phyloP scores from a whole-genome alignment of 2,888 invertebrate genomes.

The Pegoplata infirma region DNA sequence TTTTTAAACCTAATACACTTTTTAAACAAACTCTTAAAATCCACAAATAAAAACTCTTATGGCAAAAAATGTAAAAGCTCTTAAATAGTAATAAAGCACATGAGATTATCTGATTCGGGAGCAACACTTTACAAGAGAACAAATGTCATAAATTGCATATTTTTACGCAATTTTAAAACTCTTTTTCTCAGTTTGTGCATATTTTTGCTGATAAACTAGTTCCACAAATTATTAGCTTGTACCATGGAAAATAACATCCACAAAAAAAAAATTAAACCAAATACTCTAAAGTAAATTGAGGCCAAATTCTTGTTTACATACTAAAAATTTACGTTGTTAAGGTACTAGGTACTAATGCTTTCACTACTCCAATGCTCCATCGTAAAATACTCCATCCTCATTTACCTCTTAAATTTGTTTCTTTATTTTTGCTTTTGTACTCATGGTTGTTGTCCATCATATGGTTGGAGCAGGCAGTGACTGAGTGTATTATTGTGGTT shows the following conservation, averaged over 20 bases:
- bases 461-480: not conserved
- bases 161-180: not conserved
- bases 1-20: too few relatives aligned
- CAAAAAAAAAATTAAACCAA: too few relatives aligned
- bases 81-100: not conserved
- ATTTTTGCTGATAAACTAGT: constrained; percentile 40
- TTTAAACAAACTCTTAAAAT: not conserved
- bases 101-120: not conserved
- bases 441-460: not conserved
- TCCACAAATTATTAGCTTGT: constrained; percentile 8
- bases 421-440: not conserved
- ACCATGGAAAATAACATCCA: not conserved
- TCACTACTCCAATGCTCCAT: too few relatives aligned
- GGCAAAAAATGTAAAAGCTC: not conserved
- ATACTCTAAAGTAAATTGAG: constrained; percentile 27
- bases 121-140: too few relatives aligned
- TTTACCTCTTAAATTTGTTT: not conserved
- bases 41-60: not conserved
- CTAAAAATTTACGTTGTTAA: too few relatives aligned
- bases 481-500: not conserved
- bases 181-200: not conserved
- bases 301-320: constrained; percentile 21
- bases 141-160: not conserved
- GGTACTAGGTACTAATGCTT: too few relatives aligned
- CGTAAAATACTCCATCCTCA: not conserved